Conservation (phyloP, 2,797 vertebrate species). For the Austrolebias charrua region DNA sequence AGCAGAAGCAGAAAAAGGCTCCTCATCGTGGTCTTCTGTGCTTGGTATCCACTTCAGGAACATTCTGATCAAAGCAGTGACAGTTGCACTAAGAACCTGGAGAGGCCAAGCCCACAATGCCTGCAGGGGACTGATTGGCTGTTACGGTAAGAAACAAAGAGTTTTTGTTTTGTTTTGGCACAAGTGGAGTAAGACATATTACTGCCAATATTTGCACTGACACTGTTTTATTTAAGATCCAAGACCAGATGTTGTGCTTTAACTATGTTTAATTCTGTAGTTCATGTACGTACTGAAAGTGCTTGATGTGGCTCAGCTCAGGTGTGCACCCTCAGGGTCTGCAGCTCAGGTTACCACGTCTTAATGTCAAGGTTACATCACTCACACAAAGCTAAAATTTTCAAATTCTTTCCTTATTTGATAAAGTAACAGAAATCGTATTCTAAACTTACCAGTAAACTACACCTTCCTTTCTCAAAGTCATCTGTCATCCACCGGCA, state of each 20-base stretch:
- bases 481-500: not conserved
- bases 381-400: not conserved
- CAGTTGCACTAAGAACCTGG: not conserved
- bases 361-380: slow-evolving; percentile 18
- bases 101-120: slow-evolving; percentile 51
- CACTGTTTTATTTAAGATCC: not conserved
- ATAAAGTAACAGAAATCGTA: not conserved
- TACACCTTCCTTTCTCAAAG: too few species aligned
- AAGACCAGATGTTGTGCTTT: not conserved
- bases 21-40: slow-evolving; percentile 48
- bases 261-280: too few species aligned
- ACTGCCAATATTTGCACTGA: not conserved
- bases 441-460: too few species aligned
- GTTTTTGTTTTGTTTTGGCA: not conserved
- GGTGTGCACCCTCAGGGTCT: slow-evolving; percentile 22
- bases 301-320: slow-evolving; percentile 5
- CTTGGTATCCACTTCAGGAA: slow-evolving; percentile 14
- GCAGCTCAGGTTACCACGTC: slow-evolving; percentile 43
- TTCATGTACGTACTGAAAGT: not conserved
- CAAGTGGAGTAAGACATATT: not conserved
- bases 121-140: slow-evolving; percentile 39
- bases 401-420: not conserved
- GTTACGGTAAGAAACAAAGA: slow-evolving; percentile 15
- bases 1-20: slow-evolving; percentile 48
- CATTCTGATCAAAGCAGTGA: not conserved